Percentiles rank a stretch among this genome's conserved stretches.
phyloP scores from a whole-genome alignment of 2,797 vertebrate species.

The Pristis pectinata region DNA sequence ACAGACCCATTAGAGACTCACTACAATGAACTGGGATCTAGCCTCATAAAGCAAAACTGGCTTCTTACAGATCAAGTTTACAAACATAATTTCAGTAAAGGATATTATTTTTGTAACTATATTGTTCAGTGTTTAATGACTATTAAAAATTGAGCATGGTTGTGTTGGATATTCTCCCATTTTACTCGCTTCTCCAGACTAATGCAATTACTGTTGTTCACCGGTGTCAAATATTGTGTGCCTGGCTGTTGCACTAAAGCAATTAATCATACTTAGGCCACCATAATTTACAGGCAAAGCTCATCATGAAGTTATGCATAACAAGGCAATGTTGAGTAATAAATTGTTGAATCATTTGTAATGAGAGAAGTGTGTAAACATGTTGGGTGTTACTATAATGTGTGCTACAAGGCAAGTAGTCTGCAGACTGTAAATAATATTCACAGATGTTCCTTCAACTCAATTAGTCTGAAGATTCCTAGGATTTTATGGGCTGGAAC shows the following conservation, averaged over 20 bases:
- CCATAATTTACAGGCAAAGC: neutral
- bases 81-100: neutral
- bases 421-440: neutral
- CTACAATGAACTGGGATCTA: neutral
- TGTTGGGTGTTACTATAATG: constrained; percentile 2
- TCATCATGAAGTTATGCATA: constrained; percentile 8
- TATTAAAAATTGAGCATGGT: neutral
- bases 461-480: constrained; percentile 19
- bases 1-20: neutral
- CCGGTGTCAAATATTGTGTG: neutral
- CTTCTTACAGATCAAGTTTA: neutral
- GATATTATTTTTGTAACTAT: neutral
- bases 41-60: neutral
- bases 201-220: neutral
- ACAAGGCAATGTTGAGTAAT: constrained; percentile 29
- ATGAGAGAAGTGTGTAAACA: constrained; percentile 16
- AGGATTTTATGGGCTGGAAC: neutral
- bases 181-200: neutral
- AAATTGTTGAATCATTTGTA: neutral
- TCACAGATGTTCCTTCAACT: constrained; percentile 14
- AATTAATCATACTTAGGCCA: neutral
- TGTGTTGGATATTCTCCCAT: neutral
- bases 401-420: neutral
- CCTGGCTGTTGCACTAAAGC: neutral
- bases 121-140: neutral